Evolutionary conservation across 2,888 invertebrate genomes (phyloP).

Genomic region (Napeogenes sylphis): DNA sequence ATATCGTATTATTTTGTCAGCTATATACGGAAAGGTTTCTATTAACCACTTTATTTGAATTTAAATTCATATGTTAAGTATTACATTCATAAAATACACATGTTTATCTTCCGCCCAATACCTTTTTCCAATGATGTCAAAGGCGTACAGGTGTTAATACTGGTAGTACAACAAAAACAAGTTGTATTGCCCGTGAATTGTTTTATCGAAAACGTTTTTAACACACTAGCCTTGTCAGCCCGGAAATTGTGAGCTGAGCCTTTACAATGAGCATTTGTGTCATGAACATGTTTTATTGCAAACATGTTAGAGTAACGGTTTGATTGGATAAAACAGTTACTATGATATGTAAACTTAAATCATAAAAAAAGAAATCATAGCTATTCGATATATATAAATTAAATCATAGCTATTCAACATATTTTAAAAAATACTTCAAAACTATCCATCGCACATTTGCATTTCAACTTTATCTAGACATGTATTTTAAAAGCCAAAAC

Average conservation of each 20-base stretch:
- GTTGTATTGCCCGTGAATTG: slow-evolving; percentile 8
- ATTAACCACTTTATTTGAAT: no score
- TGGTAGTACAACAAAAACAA: slow-evolving; percentile 6
- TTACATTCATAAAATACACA: no score
- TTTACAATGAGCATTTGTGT: slow-evolving; percentile 17
- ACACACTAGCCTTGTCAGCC: slow-evolving; percentile 18
- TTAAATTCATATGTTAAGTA: no score
- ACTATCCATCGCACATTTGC: background rate
- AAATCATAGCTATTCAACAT: no score
- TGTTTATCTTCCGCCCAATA: background rate
- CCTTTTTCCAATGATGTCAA: background rate
- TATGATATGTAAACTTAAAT: background rate
- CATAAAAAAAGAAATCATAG: background rate
- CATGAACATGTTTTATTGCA: background rate
- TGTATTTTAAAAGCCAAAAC: background rate
- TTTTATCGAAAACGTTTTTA: slow-evolving; percentile 22
- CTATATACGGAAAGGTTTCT: no score
- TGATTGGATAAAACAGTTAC: background rate
- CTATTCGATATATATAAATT: background rate
- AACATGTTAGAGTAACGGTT: background rate
- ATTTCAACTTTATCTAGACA: background rate
- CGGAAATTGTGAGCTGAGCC: slow-evolving; percentile 15
- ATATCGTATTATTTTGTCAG: no score
- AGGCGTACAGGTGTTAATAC: background rate
- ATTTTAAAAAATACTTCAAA: background rate